phyloP scores from a whole-genome alignment of 2,113 vertebrate genomes.

The Hystrix cristata region DNA sequence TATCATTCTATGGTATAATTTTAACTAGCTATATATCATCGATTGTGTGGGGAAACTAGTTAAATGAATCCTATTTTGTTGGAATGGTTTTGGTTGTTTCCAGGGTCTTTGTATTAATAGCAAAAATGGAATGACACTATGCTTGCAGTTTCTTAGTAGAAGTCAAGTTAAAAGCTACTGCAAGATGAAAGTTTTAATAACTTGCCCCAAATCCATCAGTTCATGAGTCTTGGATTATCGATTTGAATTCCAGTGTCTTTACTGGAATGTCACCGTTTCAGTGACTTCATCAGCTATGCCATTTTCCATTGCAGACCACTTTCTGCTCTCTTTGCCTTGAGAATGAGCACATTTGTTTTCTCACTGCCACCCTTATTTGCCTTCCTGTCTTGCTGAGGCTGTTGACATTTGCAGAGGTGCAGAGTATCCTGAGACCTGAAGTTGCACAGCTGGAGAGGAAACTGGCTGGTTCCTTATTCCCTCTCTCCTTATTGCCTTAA shows the following conservation, averaged over 20 bases:
- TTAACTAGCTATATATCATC: background rate
- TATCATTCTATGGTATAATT: slow-evolving; percentile 19
- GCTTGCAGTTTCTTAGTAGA: background rate
- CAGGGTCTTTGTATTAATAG: background rate
- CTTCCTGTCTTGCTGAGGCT: background rate
- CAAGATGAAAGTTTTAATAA: background rate
- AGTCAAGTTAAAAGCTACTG: slow-evolving; percentile 1
- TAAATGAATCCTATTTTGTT: slow-evolving; percentile 29
- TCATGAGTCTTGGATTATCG: background rate
- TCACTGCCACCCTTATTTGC: background rate
- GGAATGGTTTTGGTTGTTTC: background rate
- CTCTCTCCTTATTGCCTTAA: background rate
- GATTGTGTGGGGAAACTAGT: background rate
- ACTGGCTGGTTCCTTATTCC: background rate
- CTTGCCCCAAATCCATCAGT: background rate
- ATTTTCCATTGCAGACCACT: background rate
- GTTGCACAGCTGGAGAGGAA: slow-evolving; percentile 51
- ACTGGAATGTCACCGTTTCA: background rate
- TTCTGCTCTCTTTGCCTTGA: background rate
- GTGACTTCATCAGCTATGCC: background rate
- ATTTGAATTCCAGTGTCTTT: background rate
- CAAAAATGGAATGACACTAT: background rate
- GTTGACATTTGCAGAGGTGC: slow-evolving; percentile 13
- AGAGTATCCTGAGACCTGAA: background rate
- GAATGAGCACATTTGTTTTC: background rate